A percentile compares a stretch with the other conserved stretches of the same genome.
Conservation (phyloP, 2,888 invertebrate genomes). For the Drosophila melanocephala region DNA sequence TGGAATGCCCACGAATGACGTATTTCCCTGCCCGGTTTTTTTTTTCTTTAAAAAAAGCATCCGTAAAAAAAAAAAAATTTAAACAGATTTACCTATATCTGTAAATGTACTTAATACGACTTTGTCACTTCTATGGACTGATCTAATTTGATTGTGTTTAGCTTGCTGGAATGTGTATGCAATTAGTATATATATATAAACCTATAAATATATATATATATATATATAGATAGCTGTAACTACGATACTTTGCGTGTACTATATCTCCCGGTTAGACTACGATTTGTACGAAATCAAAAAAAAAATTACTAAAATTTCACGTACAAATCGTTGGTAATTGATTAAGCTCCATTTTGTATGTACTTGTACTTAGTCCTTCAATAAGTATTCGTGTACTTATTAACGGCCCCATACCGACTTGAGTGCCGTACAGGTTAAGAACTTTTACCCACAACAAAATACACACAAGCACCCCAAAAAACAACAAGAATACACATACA, state of each 20-base stretch:
- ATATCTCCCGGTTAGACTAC: constrained; percentile 34
- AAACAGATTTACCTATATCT: constrained; percentile 45
- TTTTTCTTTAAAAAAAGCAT: constrained; percentile 45
- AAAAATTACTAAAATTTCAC: constrained; percentile 42
- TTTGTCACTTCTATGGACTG: constrained; percentile 49
- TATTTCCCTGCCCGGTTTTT: constrained; percentile 47
- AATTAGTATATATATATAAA: constrained; percentile 39
- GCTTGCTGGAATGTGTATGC: constrained; percentile 76
- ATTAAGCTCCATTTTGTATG: constrained; percentile 29
- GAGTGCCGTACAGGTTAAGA: constrained; percentile 58
- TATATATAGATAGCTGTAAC: constrained; percentile 30
- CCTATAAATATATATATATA: constrained; percentile 15
- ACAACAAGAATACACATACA: constrained; percentile 2
- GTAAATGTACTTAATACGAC: constrained; percentile 67
- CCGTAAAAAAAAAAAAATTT: constrained; percentile 23
- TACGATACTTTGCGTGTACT: constrained; percentile 50
- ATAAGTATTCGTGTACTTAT: constrained; percentile 12
- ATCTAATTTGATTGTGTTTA: constrained; percentile 53
- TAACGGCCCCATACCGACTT: constrained; percentile 63
- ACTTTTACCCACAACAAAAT: constrained; percentile 1
- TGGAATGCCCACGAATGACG: constrained; percentile 66
- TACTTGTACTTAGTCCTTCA: constrained; percentile 36
- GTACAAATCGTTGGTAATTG: constrained; percentile 49
- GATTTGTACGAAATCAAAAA: constrained; percentile 59
- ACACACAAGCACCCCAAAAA: constrained; percentile 1